These are phyloP conservation scores for Thereva nobilitata DNA, from an alignment of 2,888 invertebrate species.

Conservation along the genomic window DNA sequence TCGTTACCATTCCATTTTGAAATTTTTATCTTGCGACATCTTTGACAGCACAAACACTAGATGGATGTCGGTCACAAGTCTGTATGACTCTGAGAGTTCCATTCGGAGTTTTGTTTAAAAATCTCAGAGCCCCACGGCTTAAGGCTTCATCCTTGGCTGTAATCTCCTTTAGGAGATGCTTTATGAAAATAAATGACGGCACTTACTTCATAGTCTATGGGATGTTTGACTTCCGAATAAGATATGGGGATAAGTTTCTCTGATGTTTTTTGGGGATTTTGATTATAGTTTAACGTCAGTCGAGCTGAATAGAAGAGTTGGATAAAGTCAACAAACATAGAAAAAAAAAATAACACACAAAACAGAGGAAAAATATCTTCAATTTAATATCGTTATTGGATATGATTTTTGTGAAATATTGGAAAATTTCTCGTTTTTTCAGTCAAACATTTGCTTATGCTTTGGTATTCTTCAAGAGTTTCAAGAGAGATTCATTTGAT, in stretches of 20 bases:
- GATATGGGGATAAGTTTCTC: slow-evolving; percentile 19
- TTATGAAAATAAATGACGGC: slow-evolving; percentile 34
- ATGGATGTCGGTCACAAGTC: slow-evolving; percentile 24
- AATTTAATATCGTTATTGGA: no score
- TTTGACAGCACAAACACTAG: slow-evolving; percentile 29
- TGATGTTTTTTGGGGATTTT: no score
- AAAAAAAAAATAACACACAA: no score
- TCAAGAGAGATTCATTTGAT: no score
- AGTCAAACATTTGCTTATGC: no score
- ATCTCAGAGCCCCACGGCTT: slow-evolving; percentile 3
- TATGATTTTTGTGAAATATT: no score
- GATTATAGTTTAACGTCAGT: no score
- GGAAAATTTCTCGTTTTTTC: no score
- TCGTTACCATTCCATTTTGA: not conserved
- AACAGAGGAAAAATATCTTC: no score
- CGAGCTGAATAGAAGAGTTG: no score
- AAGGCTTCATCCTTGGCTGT: slow-evolving; percentile 22
- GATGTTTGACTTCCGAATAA: slow-evolving; percentile 9
- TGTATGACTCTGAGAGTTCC: not conserved
- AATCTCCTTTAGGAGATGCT: slow-evolving; percentile 30
- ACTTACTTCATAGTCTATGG: slow-evolving; percentile 27
- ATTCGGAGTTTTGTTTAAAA: slow-evolving; percentile 18
- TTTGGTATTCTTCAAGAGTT: no score
- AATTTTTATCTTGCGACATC: slow-evolving; percentile 33
- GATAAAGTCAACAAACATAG: no score